Evolutionary conservation across 2,888 invertebrate species (phyloP).

Genomic region (Apamea crenata): DNA sequence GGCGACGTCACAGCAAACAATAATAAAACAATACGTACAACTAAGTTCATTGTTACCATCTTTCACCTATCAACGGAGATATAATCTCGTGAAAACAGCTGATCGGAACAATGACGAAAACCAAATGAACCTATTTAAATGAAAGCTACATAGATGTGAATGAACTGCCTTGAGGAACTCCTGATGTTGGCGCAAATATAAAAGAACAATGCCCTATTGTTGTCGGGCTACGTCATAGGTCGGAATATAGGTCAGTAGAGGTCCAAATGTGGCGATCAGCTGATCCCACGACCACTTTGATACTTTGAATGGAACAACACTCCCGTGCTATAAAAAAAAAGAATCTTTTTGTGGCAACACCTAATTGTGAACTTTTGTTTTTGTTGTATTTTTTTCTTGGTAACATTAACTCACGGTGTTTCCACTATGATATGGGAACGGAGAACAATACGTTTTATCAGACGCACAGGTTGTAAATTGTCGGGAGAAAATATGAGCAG

Average conservation of each 20-base stretch:
- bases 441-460: constrained; percentile 62
- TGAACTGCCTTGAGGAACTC: constrained; percentile 89
- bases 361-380: constrained; percentile 65
- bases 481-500: constrained; percentile 61
- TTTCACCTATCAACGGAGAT: constrained; percentile 86
- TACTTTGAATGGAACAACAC: constrained; percentile 66
- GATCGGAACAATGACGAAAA: constrained; percentile 88
- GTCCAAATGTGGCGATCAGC: constrained; percentile 88
- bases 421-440: constrained; percentile 60
- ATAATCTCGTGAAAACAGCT: constrained; percentile 87
- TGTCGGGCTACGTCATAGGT: constrained; percentile 87
- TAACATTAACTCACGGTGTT: constrained; percentile 53
- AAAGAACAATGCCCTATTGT: constrained; percentile 90
- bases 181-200: constrained; percentile 88
- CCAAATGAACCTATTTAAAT: constrained; percentile 84
- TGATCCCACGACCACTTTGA: constrained; percentile 83
- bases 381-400: constrained; percentile 49
- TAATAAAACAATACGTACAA: constrained; percentile 76
- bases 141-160: constrained; percentile 85
- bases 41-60: constrained; percentile 82
- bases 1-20: constrained; percentile 73
- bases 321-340: constrained; percentile 71
- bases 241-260: constrained; percentile 88
- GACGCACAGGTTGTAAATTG: constrained; percentile 59
- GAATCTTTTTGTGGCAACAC: constrained; percentile 64